Conservation (phyloP, 2,113 vertebrate species). For the Rhinichthys klamathensis region DNA sequence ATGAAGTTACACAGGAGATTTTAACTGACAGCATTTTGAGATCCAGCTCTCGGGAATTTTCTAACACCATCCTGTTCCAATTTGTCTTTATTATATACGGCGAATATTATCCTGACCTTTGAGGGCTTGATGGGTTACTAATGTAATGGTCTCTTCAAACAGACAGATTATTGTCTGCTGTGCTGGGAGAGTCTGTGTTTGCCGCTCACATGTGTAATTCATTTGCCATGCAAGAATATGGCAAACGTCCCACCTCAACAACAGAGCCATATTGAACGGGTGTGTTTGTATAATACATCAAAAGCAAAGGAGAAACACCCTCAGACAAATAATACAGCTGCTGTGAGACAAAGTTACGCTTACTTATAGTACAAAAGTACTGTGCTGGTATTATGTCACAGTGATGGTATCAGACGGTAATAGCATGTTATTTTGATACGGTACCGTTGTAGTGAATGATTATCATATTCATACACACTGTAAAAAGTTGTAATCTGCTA, state of each 20-base stretch:
- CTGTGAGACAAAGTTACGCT: neutral
- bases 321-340: neutral
- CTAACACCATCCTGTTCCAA: neutral
- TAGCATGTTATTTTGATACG: neutral
- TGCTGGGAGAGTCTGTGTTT: neutral
- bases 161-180: conserved; percentile 22
- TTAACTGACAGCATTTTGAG: conserved; percentile 10
- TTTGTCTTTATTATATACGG: neutral
- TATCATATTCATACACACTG: neutral
- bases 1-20: conserved; percentile 17
- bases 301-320: neutral
- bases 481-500: neutral
- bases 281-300: conserved; percentile 12
- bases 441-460: neutral
- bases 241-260: neutral
- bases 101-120: conserved; percentile 9
- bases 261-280: conserved; percentile 14
- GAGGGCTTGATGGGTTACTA: neutral
- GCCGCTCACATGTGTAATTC: neutral
- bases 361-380: neutral
- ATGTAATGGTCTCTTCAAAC: neutral
- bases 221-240: conserved; percentile 31
- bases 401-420: neutral
- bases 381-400: conserved; percentile 6
- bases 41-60: neutral